Conservation (phyloP, 1,140 invertebrate genomes). For the Drosophila pruinosa region DNA sequence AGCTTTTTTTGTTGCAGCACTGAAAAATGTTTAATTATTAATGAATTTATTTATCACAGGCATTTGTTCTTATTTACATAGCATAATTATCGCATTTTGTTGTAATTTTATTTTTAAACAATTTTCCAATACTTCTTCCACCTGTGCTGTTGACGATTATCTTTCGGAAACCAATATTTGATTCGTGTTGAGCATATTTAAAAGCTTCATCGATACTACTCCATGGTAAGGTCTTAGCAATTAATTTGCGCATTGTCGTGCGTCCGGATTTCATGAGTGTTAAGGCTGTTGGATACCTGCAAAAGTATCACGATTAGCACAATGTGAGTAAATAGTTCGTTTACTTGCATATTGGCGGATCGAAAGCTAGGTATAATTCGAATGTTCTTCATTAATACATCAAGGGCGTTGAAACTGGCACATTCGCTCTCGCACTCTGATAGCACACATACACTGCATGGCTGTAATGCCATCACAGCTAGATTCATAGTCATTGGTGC, state of each 20-base stretch:
- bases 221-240: constrained; percentile 43
- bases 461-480: constrained; percentile 66
- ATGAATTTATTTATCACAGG: constrained; percentile 8
- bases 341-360: constrained; percentile 64
- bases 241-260: constrained; percentile 58
- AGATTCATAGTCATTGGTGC: constrained; percentile 69
- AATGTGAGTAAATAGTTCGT: neutral
- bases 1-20: constrained; percentile 33
- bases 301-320: neutral
- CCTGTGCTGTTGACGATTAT: constrained; percentile 61
- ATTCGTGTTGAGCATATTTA: constrained; percentile 53
- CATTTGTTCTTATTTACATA: constrained; percentile 14
- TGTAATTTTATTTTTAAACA: constrained; percentile 26
- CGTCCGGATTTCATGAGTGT: constrained; percentile 57
- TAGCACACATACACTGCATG: constrained; percentile 60
- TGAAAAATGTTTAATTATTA: neutral
- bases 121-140: constrained; percentile 1
- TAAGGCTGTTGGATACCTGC: constrained; percentile 67
- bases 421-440: constrained; percentile 67
- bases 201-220: constrained; percentile 50
- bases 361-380: constrained; percentile 67
- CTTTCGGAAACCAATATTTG: constrained; percentile 58
- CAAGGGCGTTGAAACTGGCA: constrained; percentile 68
- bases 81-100: neutral
- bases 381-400: constrained; percentile 76